Conservation (phyloP, 2,113 vertebrate species). For the Lasiurus borealis region DNA sequence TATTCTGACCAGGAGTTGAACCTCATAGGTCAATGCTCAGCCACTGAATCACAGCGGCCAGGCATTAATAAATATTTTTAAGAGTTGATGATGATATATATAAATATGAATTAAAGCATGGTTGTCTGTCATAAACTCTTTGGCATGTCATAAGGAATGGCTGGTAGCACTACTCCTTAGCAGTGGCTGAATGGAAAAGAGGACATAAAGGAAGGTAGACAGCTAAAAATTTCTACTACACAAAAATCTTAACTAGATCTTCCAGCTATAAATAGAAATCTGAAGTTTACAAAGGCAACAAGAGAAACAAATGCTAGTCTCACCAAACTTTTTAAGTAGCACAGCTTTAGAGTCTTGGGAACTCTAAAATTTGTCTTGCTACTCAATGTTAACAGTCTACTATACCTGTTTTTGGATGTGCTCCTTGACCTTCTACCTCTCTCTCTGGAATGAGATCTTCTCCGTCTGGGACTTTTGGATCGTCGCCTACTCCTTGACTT, state of each 20-base stretch:
- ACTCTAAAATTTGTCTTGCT: background rate
- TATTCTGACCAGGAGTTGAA: too few species aligned
- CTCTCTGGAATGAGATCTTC: slow-evolving; percentile 94
- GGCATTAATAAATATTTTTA: background rate
- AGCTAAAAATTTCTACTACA: background rate
- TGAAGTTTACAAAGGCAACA: background rate
- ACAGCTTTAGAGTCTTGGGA: background rate
- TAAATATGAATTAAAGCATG: background rate
- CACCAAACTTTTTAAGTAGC: background rate
- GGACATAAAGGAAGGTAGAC: background rate
- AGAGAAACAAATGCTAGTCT: background rate
- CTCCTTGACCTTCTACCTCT: slow-evolving; percentile 92
- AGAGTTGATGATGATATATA: background rate
- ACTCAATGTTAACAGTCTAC: background rate
- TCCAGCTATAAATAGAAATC: background rate
- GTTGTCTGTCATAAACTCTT: background rate
- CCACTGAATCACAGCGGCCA: too few species aligned
- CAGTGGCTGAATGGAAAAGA: background rate
- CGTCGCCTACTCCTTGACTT: slow-evolving; percentile 94
- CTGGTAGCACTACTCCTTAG: background rate
- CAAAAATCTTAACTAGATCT: background rate
- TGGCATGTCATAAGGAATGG: background rate
- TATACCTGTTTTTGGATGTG: slow-evolving; percentile 92
- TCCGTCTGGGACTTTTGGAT: slow-evolving; percentile 95
- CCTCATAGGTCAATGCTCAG: too few species aligned